These are phyloP conservation scores for Lasioglossum vierecki DNA, from an alignment of 2,888 invertebrate species.

Conservation along the genomic window DNA sequence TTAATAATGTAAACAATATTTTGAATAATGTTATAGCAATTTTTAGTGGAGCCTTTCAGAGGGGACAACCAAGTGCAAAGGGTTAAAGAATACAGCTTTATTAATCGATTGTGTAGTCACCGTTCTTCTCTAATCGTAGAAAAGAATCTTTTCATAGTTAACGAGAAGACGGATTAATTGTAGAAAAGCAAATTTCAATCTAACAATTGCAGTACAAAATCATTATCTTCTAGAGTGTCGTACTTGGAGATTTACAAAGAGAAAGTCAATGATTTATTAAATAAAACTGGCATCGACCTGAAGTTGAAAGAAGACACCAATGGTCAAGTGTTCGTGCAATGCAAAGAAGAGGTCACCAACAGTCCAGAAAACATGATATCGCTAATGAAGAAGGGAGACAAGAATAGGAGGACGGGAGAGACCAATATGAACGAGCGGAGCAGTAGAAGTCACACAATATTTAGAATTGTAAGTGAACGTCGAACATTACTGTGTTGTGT, in stretches of 20 bases:
- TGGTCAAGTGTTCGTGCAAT: conserved; percentile 88
- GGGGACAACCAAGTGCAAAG: too few relatives aligned
- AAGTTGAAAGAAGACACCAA: conserved; percentile 88
- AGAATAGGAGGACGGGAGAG: conserved; percentile 89
- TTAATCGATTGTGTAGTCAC: too few relatives aligned
- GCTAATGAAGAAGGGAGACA: conserved; percentile 87
- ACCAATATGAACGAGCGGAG: conserved; percentile 96
- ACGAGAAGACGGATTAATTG: too few relatives aligned
- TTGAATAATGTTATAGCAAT: too few relatives aligned
- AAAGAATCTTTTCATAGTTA: too few relatives aligned
- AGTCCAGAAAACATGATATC: conserved; percentile 87
- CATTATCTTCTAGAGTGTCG: conserved; percentile 87
- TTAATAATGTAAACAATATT: too few relatives aligned
- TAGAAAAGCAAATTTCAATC: too few relatives aligned
- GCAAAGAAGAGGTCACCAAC: conserved; percentile 88
- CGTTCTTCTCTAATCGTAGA: too few relatives aligned
- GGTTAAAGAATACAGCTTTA: too few relatives aligned
- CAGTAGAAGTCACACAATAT: conserved; percentile 95
- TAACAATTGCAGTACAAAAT: background rate
- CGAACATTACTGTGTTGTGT: background rate
- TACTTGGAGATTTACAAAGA: conserved; percentile 97
- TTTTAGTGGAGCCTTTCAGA: too few relatives aligned
- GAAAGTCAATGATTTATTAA: conserved; percentile 90
- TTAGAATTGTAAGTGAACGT: conserved; percentile 90
- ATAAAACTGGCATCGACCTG: conserved; percentile 86